phyloP scores from a whole-genome alignment of 2,888 invertebrate genomes.

The Plusia festucae region DNA sequence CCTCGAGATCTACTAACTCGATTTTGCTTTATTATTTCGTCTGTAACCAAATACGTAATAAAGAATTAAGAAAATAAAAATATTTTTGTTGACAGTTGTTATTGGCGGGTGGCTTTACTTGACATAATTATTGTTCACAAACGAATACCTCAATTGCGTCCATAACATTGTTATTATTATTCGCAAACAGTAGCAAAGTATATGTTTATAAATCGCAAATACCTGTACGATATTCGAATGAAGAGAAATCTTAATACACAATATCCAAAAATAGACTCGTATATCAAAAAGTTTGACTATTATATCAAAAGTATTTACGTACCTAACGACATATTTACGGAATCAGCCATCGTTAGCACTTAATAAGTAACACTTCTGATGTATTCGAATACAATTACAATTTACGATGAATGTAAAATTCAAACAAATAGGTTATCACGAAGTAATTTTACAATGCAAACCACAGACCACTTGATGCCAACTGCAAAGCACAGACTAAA shows the following conservation, averaged over 20 bases:
- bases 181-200: background rate
- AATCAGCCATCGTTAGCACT: conserved; percentile 73
- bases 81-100: conserved; percentile 35
- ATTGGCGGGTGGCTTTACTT: conserved; percentile 34
- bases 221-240: background rate
- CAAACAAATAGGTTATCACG: conserved; percentile 14
- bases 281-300: conserved; percentile 8
- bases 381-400: conserved; percentile 2
- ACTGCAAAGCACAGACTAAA: background rate
- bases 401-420: background rate
- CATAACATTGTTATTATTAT: background rate
- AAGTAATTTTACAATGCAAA: conserved; percentile 7
- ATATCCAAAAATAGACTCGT: conserved; percentile 56
- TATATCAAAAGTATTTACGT: conserved; percentile 55
- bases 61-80: background rate
- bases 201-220: background rate
- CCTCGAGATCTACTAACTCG: conserved; percentile 79
- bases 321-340: conserved; percentile 85
- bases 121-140: background rate
- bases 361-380: background rate
- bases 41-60: conserved; percentile 62
- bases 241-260: conserved; percentile 29
- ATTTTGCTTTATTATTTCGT: conserved; percentile 80
- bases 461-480: background rate
- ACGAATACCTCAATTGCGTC: background rate